Conservation (phyloP, 2,888 invertebrate genomes). For the Oeneis ivallda region DNA sequence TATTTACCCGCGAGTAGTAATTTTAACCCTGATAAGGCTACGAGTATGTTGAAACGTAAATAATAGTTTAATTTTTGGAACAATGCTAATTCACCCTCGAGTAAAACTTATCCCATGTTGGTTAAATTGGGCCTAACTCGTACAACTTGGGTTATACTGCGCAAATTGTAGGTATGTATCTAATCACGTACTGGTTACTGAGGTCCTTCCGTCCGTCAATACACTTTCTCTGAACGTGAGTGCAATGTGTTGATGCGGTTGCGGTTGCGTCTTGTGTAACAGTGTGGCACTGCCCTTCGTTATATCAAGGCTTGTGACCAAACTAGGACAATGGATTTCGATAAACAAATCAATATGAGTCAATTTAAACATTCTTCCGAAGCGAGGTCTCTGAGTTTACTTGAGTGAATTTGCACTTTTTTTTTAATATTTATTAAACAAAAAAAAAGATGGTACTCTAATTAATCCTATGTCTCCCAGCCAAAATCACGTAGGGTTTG, state of each 20-base stretch:
- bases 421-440: too few relatives aligned
- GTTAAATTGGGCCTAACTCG: not conserved
- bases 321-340: constrained; percentile 24
- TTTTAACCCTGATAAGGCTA: too few relatives aligned
- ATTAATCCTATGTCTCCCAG: too few relatives aligned
- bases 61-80: too few relatives aligned
- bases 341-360: constrained; percentile 13
- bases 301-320: constrained; percentile 26
- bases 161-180: constrained; percentile 49
- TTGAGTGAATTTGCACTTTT: too few relatives aligned
- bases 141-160: constrained; percentile 38
- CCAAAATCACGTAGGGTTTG: too few relatives aligned
- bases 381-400: too few relatives aligned
- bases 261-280: constrained; percentile 40
- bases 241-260: constrained; percentile 48
- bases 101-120: too few relatives aligned
- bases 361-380: not conserved
- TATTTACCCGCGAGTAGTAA: too few relatives aligned
- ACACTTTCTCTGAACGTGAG: constrained; percentile 72
- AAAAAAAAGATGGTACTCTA: too few relatives aligned
- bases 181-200: constrained; percentile 59
- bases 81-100: too few relatives aligned
- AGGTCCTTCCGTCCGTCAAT: constrained; percentile 63
- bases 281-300: constrained; percentile 48
- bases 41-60: too few relatives aligned